phyloP scores from a whole-genome alignment of 2,888 invertebrate genomes.

The Thymelicus sylvestris region DNA sequence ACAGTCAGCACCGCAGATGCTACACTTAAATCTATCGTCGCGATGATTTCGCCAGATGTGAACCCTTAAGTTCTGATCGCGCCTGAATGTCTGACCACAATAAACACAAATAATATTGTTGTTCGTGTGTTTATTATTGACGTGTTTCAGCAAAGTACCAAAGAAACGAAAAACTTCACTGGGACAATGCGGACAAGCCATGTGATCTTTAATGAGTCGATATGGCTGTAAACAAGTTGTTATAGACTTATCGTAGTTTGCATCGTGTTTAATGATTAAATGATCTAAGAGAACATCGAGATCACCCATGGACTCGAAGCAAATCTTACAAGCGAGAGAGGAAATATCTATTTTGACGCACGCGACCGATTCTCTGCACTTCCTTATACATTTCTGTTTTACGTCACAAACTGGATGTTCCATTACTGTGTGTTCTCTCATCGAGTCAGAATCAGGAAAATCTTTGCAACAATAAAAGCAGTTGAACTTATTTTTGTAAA shows the following conservation, averaged over 20 bases:
- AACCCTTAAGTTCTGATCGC: constrained; percentile 75
- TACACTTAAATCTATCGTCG: constrained; percentile 73
- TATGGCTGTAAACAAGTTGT: constrained; percentile 76
- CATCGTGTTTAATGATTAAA: constrained; percentile 68
- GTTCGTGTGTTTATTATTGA: constrained; percentile 75
- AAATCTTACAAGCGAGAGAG: constrained; percentile 70
- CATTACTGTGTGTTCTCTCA: constrained; percentile 70
- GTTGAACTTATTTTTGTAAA: constrained; percentile 78
- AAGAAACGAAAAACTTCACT: constrained; percentile 72
- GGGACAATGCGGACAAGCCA: constrained; percentile 73
- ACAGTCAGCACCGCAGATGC: constrained; percentile 71
- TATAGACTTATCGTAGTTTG: constrained; percentile 73
- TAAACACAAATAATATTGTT: constrained; percentile 79
- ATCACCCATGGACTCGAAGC: constrained; percentile 67
- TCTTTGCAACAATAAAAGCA: constrained; percentile 80
- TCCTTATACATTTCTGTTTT: constrained; percentile 72
- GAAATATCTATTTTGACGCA: constrained; percentile 78
- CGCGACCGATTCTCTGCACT: constrained; percentile 74
- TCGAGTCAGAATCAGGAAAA: constrained; percentile 70
- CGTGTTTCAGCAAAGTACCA: constrained; percentile 74
- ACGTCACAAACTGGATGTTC: constrained; percentile 73
- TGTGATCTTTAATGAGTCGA: constrained; percentile 69
- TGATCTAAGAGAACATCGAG: constrained; percentile 70
- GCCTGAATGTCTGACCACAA: constrained; percentile 73
- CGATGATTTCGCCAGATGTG: constrained; percentile 78